phyloP scores from a whole-genome alignment of 1,140 invertebrate genomes.

The Sarcophaga bullata region DNA sequence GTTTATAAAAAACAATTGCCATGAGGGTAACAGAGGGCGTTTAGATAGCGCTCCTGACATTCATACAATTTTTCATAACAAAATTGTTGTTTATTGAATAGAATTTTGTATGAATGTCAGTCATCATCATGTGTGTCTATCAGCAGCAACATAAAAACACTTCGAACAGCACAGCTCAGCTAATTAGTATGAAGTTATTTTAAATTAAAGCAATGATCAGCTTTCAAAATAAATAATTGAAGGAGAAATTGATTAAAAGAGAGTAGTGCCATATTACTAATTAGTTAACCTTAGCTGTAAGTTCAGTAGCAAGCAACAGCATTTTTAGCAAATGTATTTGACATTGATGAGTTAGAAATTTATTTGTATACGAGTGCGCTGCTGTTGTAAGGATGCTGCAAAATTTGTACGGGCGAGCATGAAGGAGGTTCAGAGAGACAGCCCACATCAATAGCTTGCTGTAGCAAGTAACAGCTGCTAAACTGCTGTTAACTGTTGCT shows the following conservation, averaged over 20 bases:
- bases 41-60: no score
- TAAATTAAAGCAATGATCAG: no score
- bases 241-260: no score
- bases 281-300: no score
- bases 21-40: no score
- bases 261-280: no score
- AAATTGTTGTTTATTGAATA: slow-evolving; percentile 27
- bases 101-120: neutral
- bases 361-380: neutral
- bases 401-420: neutral
- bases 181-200: no score
- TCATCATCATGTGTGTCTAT: neutral
- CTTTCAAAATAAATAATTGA: no score
- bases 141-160: neutral
- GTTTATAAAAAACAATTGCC: no score
- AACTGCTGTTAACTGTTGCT: slow-evolving; percentile 40
- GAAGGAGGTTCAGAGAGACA: neutral
- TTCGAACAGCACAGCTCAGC: neutral
- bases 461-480: neutral
- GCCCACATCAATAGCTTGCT: neutral
- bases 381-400: neutral
- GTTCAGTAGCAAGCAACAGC: neutral
- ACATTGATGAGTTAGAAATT: neutral
- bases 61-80: neutral
- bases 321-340: neutral